These are phyloP conservation scores for Diplolepis rosae DNA, from an alignment of 2,888 invertebrate genomes.

Conservation along the genomic window DNA sequence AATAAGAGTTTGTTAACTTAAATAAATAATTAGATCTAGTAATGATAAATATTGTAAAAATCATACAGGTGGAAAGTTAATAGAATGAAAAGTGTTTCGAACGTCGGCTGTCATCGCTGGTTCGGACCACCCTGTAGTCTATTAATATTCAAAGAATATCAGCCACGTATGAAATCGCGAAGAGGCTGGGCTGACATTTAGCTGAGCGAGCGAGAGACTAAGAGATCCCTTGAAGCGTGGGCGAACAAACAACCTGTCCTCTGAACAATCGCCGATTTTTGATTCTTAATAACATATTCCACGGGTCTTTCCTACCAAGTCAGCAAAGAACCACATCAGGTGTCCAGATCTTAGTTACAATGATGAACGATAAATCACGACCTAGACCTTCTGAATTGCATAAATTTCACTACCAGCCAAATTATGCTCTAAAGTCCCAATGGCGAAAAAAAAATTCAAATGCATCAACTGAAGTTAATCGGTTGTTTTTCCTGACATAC, in stretches of 20 bases:
- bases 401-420: not conserved
- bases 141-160: constrained; percentile 63
- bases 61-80: not conserved
- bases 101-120: constrained; percentile 33
- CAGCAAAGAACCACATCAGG: constrained; percentile 5
- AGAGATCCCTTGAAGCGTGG: constrained; percentile 49
- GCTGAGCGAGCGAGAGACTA: constrained; percentile 48
- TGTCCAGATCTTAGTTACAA: constrained; percentile 19
- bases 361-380: constrained; percentile 14
- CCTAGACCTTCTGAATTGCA: constrained; percentile 28
- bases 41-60: not conserved
- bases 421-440: not conserved
- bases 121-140: constrained; percentile 64
- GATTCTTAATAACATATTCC: constrained; percentile 53
- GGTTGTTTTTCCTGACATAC: no score
- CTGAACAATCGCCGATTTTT: constrained; percentile 55
- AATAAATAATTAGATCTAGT: not conserved
- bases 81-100: not conserved
- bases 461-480: no score
- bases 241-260: constrained; percentile 54
- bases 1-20: not conserved
- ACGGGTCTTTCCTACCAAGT: constrained; percentile 5
- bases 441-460: no score
- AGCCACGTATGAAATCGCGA: constrained; percentile 53
- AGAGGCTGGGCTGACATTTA: constrained; percentile 58